These are phyloP conservation scores for Potamilus streckersoni DNA, from an alignment of 1,140 invertebrate species.

Conservation along the genomic window DNA sequence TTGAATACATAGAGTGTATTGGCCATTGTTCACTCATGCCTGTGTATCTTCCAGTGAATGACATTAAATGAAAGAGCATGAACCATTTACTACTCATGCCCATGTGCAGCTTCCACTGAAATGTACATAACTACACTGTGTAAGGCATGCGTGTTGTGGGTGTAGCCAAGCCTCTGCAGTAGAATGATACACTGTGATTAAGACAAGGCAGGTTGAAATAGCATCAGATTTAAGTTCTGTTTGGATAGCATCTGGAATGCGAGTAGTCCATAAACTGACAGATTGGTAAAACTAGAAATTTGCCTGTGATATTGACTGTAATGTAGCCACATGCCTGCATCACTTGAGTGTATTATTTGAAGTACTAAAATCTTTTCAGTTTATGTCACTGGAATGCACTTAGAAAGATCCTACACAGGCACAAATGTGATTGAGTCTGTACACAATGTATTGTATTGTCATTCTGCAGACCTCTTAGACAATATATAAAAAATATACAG, in stretches of 20 bases:
- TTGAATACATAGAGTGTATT: conserved; percentile 57
- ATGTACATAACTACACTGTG: background rate
- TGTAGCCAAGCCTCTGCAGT: background rate
- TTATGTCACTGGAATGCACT: no score
- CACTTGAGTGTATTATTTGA: background rate
- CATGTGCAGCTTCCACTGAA: no score
- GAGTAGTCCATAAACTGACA: background rate
- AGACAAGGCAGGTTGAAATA: background rate
- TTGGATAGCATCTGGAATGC: background rate
- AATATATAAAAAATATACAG: no score
- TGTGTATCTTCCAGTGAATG: no score
- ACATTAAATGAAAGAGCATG: no score
- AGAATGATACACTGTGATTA: background rate
- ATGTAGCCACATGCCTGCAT: conserved; percentile 10
- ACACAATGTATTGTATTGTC: no score
- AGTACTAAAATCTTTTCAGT: no score
- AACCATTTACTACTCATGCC: no score
- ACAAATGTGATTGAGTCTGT: no score
- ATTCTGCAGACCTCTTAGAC: no score
- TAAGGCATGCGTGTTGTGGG: background rate
- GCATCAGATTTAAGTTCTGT: background rate
- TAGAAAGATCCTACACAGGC: no score
- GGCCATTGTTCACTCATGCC: no score
- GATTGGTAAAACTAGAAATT: background rate
- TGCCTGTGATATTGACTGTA: background rate